Evolutionary conservation across 1,140 invertebrate genomes (phyloP), one percentile per base, ranked within the genome.

Genomic region (Bradynema listronoti): DNA sequence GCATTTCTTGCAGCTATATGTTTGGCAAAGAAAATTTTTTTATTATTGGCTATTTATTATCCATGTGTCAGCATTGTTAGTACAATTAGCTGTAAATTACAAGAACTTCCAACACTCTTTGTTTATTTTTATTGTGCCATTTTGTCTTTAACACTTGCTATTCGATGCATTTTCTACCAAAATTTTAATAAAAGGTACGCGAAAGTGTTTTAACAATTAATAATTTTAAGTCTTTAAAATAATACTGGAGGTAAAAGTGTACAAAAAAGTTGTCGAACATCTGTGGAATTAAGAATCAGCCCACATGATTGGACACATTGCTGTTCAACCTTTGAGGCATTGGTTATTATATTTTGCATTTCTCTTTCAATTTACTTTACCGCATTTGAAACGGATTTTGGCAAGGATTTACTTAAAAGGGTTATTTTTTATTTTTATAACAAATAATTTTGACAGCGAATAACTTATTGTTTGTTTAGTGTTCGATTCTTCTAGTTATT

Each of bases 1-100:
- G 56, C 59, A n/a, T 55, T 61, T 32, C 22, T 61, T 9, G 58
- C 59, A 9, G 33, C 39, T 9, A 61, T 61, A 58, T 45, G 56
- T 41, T 36, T 61, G 24, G 49, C 53, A 27, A 61, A 61, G 25
- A 61, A 61, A 33, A 58, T 41, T 39, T 61, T 61, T 60, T 61
- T 43, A 27, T 27, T 61, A 14, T 61, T 61, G 16, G 14, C 49
- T 24, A n/a, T 34, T 22, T 16, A 47, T 9, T 33, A 41, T 27
- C 58, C 56, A 0, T 61, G 59, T 34, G 50, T 49, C 4, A 29
- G 42, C 4, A 27, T 55, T n/a, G 19, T 62, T 7, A 57, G 42
- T 16, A 49, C 36, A 9, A 33, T 27, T 16, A 47, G 30, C 24
- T 61, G 59, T 47, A 61, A 61, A 46, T 29, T 61, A 25, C 59